phyloP scores from a whole-genome alignment of 2,797 vertebrate species.

The Poecilia gillii region DNA sequence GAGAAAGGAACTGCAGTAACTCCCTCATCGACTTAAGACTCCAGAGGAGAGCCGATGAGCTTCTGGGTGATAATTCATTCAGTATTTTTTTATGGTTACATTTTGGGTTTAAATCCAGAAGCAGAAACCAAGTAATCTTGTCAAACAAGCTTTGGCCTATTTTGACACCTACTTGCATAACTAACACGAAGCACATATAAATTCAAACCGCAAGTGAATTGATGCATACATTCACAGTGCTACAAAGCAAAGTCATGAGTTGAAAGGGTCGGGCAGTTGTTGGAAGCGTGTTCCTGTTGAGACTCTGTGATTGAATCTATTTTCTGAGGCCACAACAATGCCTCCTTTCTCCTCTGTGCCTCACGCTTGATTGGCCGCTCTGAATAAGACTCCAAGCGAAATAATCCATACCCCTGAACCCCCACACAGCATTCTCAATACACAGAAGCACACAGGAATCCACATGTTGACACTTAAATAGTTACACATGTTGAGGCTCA shows the following conservation, averaged over 20 bases:
- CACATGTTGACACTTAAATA: conserved; percentile 44
- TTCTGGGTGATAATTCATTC: conserved; percentile 43
- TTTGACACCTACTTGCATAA: conserved; percentile 1
- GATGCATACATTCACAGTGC: conserved; percentile 49
- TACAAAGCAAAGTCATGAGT: conserved; percentile 35
- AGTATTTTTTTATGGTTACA: conserved; percentile 44
- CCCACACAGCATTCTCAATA: conserved; percentile 38
- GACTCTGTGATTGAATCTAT: conserved; percentile 68
- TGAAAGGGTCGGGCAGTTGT: conserved; percentile 50
- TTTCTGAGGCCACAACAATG: conserved; percentile 76
- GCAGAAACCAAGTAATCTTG: conserved; percentile 4
- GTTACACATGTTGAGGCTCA: conserved; percentile 44
- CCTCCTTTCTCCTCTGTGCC: conserved; percentile 76
- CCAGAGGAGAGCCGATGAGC: conserved; percentile 24
- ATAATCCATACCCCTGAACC: conserved; percentile 73
- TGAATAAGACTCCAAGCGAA: conserved; percentile 73
- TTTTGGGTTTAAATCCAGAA: conserved; percentile 61
- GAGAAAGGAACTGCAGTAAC: conserved; percentile 30
- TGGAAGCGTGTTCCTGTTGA: conserved; percentile 68
- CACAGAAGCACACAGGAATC: conserved; percentile 41
- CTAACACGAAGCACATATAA: conserved; percentile 14
- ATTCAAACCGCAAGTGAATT: conserved; percentile 38
- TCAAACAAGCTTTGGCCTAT: neutral
- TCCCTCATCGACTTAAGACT: conserved; percentile 41
- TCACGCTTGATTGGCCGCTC: conserved; percentile 71